Evolutionary conservation across 1,140 invertebrate species (phyloP).

Genomic region (Ceratosolen fusciceps): DNA sequence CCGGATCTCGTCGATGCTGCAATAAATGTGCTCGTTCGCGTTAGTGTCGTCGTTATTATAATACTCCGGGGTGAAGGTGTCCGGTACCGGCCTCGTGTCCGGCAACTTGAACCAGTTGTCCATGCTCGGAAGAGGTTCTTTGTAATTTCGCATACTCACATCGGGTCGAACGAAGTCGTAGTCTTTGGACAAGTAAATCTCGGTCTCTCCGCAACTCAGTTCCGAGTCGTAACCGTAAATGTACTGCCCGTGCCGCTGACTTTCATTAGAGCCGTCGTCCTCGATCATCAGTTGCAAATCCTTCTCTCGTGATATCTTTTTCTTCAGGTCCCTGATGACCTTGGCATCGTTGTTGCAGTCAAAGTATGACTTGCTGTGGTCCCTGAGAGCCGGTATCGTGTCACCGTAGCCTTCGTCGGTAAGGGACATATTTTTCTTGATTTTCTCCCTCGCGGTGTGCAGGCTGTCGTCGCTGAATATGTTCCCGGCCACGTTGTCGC

Average conservation of each 20-base stretch:
- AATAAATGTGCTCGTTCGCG: conserved; percentile 64
- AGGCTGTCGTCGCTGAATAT: conserved; percentile 71
- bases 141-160: conserved; percentile 57
- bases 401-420: conserved; percentile 67
- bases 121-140: conserved; percentile 49
- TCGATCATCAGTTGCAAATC: background rate
- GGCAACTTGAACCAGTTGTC: conserved; percentile 37
- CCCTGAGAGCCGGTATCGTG: conserved; percentile 64
- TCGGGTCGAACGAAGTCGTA: conserved; percentile 45
- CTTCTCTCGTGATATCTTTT: background rate
- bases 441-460: conserved; percentile 65
- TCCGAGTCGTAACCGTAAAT: conserved; percentile 66
- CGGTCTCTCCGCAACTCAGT: conserved; percentile 59
- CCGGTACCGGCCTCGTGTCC: conserved; percentile 33
- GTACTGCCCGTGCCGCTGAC: background rate
- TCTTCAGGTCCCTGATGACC: conserved; percentile 12
- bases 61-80: conserved; percentile 49
- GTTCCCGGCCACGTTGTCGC: conserved; percentile 62
- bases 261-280: background rate
- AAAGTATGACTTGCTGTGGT: conserved; percentile 68
- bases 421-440: conserved; percentile 66
- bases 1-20: conserved; percentile 62
- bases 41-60: conserved; percentile 54
- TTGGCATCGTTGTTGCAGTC: conserved; percentile 64
- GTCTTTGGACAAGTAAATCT: conserved; percentile 57